Percentiles rank a stretch among this genome's conserved stretches.
These are phyloP conservation scores for Plebejus melissa DNA, from an alignment of 2,888 invertebrate species.

Conservation along the genomic window DNA sequence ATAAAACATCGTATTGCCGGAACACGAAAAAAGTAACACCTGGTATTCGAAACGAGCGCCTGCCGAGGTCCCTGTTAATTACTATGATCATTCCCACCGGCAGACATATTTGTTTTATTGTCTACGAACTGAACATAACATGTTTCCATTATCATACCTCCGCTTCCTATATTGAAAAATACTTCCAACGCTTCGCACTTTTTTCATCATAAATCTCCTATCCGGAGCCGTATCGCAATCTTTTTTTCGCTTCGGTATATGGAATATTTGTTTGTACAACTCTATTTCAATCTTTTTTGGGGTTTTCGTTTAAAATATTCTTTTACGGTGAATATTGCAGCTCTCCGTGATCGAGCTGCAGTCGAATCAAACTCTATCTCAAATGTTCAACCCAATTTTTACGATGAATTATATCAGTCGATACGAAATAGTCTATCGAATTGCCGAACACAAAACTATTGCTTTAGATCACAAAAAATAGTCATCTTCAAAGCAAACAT, in stretches of 20 bases:
- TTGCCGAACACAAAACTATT: neutral
- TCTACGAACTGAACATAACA: constrained; percentile 55
- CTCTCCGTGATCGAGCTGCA: constrained; percentile 17
- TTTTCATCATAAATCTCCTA: constrained; percentile 39
- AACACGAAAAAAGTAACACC: constrained; percentile 18
- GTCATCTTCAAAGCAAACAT: neutral
- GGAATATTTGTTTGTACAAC: constrained; percentile 29
- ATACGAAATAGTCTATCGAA: neutral
- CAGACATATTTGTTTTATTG: constrained; percentile 45
- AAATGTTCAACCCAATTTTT: neutral
- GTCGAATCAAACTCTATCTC: neutral
- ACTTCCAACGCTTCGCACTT: constrained; percentile 40
- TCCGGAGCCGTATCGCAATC: constrained; percentile 36
- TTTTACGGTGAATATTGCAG: constrained; percentile 19
- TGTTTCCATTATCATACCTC: constrained; percentile 60
- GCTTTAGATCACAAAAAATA: neutral
- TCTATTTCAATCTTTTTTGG: constrained; percentile 25
- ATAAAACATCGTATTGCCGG: constrained; percentile 6
- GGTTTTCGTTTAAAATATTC: constrained; percentile 28
- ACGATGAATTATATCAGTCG: neutral
- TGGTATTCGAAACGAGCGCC: constrained; percentile 12
- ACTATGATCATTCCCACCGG: constrained; percentile 31
- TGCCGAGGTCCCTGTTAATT: constrained; percentile 19
- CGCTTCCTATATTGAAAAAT: constrained; percentile 58
- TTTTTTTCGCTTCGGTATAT: constrained; percentile 27